Evolutionary conservation across 2,113 vertebrate species (phyloP), one percentile per base, ranked within the genome.

Genomic region (Oreotrochilus melanogaster): DNA sequence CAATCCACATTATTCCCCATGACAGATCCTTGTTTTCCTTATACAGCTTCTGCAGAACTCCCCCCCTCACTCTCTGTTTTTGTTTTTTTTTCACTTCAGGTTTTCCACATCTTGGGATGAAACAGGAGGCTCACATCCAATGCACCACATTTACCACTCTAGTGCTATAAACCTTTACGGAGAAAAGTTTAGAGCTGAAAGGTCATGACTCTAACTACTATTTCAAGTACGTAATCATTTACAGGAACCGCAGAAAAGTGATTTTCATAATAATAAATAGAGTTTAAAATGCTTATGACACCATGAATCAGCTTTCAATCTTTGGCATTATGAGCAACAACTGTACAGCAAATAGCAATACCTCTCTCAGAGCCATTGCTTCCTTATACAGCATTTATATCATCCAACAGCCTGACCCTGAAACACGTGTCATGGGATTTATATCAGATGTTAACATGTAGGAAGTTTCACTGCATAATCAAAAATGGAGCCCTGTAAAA

Each of bases 401-500:
- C 81, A 93, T 89, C 73, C 62, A 94, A 87, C 88, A 96, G 65
- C 53, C 66, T 84, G 79, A 83, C 84, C 86, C 48, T 58, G 91
- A 96, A 93, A 93, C 88, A 80, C 2, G 10, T 35, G 66, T 61
- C 58, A 48, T 62, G 79, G 69, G 83, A 87, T 91, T 94, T 86
- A 60, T 82, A 61, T 95, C 74, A 92, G 43, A 96, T 78, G 56
- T 93, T 95, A 95, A 86, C 60, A 88, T 95, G 31, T 31, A 86
- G 53, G 64, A 96, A 83, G 11, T 95, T 86, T 72, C 50, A 88
- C 48, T 88, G 42, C 42, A 62, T 87, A 97, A 92, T 67, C 87
- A 88, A 93, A 96, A 94, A 82, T 33, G 78, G 85, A 95, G 71
- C 91, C 54, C 56, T 78, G 31, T 65, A 85, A 96, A 94, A 62